Evolutionary conservation across 2,113 vertebrate genomes (phyloP), one percentile per base, ranked within the genome.

Genomic region (Bucco capensis): DNA sequence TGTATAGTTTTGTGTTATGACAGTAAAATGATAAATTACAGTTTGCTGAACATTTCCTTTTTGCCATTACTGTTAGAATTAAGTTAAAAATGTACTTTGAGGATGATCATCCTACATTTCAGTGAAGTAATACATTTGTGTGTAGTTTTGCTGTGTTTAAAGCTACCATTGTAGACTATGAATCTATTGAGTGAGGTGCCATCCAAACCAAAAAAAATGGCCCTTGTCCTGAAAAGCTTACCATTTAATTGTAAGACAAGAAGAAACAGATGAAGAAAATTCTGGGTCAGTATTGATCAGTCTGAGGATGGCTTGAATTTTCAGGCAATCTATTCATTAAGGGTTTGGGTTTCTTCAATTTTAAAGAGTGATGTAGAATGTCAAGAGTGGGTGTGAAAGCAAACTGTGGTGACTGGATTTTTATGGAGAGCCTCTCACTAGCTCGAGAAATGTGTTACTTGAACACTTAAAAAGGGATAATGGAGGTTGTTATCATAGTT

Each of bases 331-430:
- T 83, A 53, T 85, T 88, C 30, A 61, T 92, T 88, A 92, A 71
- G 30, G 6, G 60, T 38, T 27, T 47, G 27, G 15, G 6, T 12
- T 33, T 37, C 1, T 7, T 53, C 86, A 50, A 27, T 86, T 81
- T 92, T 78, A 53, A 92, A 84, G 77, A 94, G 24, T 0, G 0
- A 57, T 5, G 5, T 84, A 90, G 73, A 86, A 92, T 79, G 83
- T 92, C 81, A 92, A 23, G 91, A 92, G 78, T 88, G 70, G 81
- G 84, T 89, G 77, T 90, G 81, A 94, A 93, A 74, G 81, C 83
- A 90, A 92, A 94, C 61, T 89, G 76, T 86, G 74, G 81, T 93
- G 70, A 82, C 74, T 93, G 83, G 71, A 78, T 78, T 93, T 93
- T 82, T 92, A 30, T 60, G 74, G 84, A 92, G 83, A 87, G 33